Evolutionary conservation across 2,797 vertebrate species (phyloP), one percentile per base, ranked within the genome.

Genomic region (Hyperoplus immaculatus): DNA sequence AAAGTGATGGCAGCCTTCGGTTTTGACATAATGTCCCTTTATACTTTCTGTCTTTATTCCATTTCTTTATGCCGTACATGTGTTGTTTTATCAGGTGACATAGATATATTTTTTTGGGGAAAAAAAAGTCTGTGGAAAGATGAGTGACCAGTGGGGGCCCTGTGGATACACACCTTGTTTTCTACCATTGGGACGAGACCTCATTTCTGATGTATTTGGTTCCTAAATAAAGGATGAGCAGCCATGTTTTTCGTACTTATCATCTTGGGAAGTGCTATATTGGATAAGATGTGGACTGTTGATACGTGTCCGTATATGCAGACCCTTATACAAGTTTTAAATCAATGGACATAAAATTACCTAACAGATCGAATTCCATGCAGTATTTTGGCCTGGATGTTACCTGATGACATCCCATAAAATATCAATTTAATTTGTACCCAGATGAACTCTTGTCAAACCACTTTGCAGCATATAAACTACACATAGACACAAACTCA

Each of bases 331-430:
- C 21, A 66, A 16, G 36, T 71, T 79, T 64, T 71, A 29, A 29
- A 3, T 3, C 29, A 29, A 29, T 29, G 29, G 29, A 54, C 42
- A 87, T 75, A 42, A 75, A 81, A 66, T 73, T 72, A 86, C 77
- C 71, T 38, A 39, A 14, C 51, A 16, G 64, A 88, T 79, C 65
- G 18, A 87, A 86, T 89, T 88, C 66, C 86, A 88, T 81, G 80
- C 78, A 66, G 38, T 84, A 77, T 80, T 90, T 86, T 78, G 60
- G 61, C 15, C 53, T 29, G 75, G 62, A 81, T 93, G 90, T 88
- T 83, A 90, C 88, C 85, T 75, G 75, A 87, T 87, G 86, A 90
- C 71, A 86, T 87, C 75, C 82, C 53, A 89, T 92, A 90, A 91
- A 91, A 87, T 83, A 55, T 62, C 41, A 85, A 90, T 89, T 86